Percentiles rank a stretch among this genome's conserved stretches.
These are phyloP conservation scores for Desmophyllum pertusum DNA, from an alignment of 92 coral and sea anemone genomes.

Conservation along the genomic window DNA sequence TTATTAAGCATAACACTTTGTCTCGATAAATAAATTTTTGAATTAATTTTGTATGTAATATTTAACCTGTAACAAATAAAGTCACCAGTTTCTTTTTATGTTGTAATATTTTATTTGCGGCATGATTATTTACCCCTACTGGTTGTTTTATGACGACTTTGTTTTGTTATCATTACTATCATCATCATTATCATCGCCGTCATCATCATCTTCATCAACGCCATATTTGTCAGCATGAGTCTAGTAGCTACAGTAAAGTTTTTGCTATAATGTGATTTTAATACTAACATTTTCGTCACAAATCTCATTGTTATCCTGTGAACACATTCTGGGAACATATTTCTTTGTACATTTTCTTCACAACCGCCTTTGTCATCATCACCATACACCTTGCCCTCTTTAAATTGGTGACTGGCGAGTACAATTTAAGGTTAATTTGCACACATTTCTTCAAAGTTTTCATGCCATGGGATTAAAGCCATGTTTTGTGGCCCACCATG, in stretches of 20 bases:
- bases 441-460: too few relatives aligned
- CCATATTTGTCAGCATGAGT: too few relatives aligned
- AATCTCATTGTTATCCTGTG: background rate
- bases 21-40: background rate
- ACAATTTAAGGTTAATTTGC: too few relatives aligned
- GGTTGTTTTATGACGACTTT: background rate
- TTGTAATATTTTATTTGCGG: background rate
- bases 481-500: background rate
- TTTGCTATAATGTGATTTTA: background rate
- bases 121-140: background rate
- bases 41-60: background rate
- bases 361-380: background rate
- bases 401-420: background rate
- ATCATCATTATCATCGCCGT: background rate
- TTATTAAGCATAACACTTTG: background rate
- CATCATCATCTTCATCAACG: too few relatives aligned
- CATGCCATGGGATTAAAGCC: too few relatives aligned
- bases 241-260: too few relatives aligned
- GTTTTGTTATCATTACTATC: too few relatives aligned
- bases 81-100: background rate
- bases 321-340: background rate
- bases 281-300: background rate
- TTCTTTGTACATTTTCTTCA: background rate
- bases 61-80: constrained; percentile 14
- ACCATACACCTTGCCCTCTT: background rate